phyloP scores from a whole-genome alignment of 2,113 vertebrate genomes.

The Halichoeres trimaculatus region DNA sequence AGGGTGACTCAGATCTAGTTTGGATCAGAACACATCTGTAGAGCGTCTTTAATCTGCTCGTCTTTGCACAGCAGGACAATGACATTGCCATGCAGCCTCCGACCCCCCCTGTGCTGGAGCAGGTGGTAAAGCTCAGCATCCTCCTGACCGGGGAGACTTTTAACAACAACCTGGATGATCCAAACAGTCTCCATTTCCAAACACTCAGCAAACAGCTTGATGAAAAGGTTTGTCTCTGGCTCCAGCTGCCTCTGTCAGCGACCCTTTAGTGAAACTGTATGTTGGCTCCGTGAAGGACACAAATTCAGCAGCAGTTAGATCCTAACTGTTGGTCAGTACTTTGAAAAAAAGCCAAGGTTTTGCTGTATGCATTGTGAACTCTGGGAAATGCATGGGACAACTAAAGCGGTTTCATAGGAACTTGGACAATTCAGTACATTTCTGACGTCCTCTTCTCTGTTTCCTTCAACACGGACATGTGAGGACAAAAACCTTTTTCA shows the following conservation, averaged over 20 bases:
- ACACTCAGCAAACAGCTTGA: slow-evolving; percentile 84
- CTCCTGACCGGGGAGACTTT: slow-evolving; percentile 85
- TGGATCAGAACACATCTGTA: neutral
- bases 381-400: slow-evolving; percentile 4
- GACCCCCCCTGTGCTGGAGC: slow-evolving; percentile 75
- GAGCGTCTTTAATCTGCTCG: neutral
- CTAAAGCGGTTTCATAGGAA: slow-evolving; percentile 32
- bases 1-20: too few relatives aligned
- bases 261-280: slow-evolving; percentile 1
- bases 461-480: neutral
- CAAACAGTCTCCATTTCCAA: slow-evolving; percentile 73
- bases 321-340: slow-evolving; percentile 2
- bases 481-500: neutral
- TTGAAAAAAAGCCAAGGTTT: slow-evolving; percentile 32
- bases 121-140: slow-evolving; percentile 89
- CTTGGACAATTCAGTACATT: slow-evolving; percentile 19
- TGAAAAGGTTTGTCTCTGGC: slow-evolving; percentile 83
- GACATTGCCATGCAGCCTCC: slow-evolving; percentile 83
- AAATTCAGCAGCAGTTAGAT: slow-evolving; percentile 33
- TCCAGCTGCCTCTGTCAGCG: neutral
- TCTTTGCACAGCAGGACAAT: slow-evolving; percentile 86
- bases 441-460: neutral
- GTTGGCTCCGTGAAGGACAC: slow-evolving; percentile 13
- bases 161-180: slow-evolving; percentile 84
- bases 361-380: slow-evolving; percentile 3